A percentile compares a stretch with the other conserved stretches of the same genome.
Evolutionary conservation across 2,888 invertebrate species (phyloP).

Genomic region (Melipona beecheii): DNA sequence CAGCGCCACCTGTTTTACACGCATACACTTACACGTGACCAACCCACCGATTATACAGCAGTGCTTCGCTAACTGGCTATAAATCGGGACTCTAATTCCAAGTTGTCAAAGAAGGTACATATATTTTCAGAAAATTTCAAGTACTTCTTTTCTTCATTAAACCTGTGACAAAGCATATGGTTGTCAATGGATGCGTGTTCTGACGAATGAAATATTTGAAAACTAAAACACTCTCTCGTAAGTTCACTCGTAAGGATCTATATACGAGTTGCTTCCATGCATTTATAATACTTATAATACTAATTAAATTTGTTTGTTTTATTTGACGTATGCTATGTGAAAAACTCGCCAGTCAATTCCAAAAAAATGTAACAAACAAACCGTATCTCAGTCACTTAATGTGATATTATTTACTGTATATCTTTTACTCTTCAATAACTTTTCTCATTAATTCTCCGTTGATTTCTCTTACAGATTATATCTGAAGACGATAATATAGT

Average conservation of each 20-base stretch:
- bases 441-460: background rate
- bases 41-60: conserved; percentile 23
- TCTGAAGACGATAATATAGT: background rate
- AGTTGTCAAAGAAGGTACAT: background rate
- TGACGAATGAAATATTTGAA: background rate
- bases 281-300: background rate
- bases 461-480: background rate
- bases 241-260: background rate
- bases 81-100: background rate
- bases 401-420: background rate
- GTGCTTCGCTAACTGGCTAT: background rate
- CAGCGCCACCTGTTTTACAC: conserved; percentile 66
- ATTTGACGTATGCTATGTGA: background rate
- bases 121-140: background rate
- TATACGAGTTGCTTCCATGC: background rate
- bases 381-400: background rate
- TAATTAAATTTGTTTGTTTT: background rate
- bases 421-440: conserved; percentile 18
- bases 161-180: background rate
- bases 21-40: conserved; percentile 4
- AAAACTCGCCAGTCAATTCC: background rate
- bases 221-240: background rate
- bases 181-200: background rate
- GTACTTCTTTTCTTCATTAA: background rate
- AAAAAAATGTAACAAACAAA: background rate